Evolutionary conservation across 1,140 invertebrate species (phyloP), one percentile per base, ranked within the genome.

Genomic region (Probaryconus sp.): DNA sequence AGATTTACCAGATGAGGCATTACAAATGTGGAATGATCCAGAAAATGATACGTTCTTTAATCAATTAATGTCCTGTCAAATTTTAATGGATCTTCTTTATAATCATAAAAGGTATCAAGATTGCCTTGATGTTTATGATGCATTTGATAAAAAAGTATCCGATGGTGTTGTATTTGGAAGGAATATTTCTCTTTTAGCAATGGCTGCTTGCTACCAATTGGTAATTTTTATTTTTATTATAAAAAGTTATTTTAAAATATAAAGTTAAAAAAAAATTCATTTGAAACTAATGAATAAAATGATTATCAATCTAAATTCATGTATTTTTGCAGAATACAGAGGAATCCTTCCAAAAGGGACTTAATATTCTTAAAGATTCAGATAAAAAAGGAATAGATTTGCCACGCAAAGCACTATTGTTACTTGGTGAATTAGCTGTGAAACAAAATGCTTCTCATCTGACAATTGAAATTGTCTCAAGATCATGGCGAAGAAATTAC

Each of bases 201-300:
- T 92, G 38, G 94, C 91, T 43, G 89, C 93, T 14, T 94, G 92
- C 82, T 94, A 94, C 79, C 94, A 94, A 90, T 81, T 94, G 86
- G 94, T 95, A 88, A 61, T 17, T 33, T 47, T 35, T 18, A 37
- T 37, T 40, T 9, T 47, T 5, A 20, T 35, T 53, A 24, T 38
- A 47, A 45, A 26, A 33, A 17, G 9, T 56, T 48, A 38, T 9
- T 24, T 48, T 20, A 37, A 26, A 28, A n/a, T 61, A 18, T 1
- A 18, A 16, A 31, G 9, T 10, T 5, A 5, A 13, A 14, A 5
- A 37, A 37, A 14, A 37, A 3, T 37, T 4, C 3, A 37, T 51
- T 37, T 37, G 37, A 18, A 14, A 21, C 35, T 21, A 9, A 37
- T 37, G 14, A 5, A 9, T 35, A 20, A 68, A 43, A 16, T 61